Evolutionary conservation across 2,113 vertebrate genomes (phyloP), one percentile per base, ranked within the genome.

Genomic region (Hippocampus guttulatus): DNA sequence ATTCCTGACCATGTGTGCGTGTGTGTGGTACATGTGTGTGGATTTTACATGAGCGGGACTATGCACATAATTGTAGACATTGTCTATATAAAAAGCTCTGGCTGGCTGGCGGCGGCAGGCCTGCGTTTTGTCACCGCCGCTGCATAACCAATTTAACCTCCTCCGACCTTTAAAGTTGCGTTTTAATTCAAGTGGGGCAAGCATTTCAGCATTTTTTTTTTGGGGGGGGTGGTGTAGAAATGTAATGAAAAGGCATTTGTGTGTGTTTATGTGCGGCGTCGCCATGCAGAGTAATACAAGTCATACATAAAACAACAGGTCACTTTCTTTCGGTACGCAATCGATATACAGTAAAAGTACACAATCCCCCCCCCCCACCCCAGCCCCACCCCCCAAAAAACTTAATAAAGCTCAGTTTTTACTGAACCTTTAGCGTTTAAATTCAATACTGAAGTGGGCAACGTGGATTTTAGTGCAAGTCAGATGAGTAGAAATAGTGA

Each of bases 401-500:
- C 1, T 0, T 10, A 55, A 25, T 55, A 3, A 3, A 2, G 2
- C 8, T 54, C 9, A 8, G 15, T n/a, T 54, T 54, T n/a, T 2
- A 54, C 9, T 54, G 58, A 33, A 14, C 58, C 2, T 60, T 60
- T 33, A 30, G 8, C 21, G 6, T n/a, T 8, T 3, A 25, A 27
- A 33, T 8, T 33, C 2, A 61, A 61, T 23, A 55, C 9, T 4
- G 3, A 33, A 33, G 25, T 61, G 58, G 33, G 27, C 16, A 18
- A 18, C 30, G 58, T 33, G 15, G 25, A 8, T 60, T 60, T 60
- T n/a, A n/a, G 20, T 47, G 65, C 64, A 43, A 16, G 76, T 84
- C 79, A 82, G 84, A 81, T 64, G 74, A 89, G 89, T 83, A 83
- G 86, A 88, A 89, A 89, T 84, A 69, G 82, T 86, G 85, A 84